A percentile compares a stretch with the other conserved stretches of the same genome.
Conservation (phyloP, 2,888 invertebrate genomes). For the Cosmia trapezina region DNA sequence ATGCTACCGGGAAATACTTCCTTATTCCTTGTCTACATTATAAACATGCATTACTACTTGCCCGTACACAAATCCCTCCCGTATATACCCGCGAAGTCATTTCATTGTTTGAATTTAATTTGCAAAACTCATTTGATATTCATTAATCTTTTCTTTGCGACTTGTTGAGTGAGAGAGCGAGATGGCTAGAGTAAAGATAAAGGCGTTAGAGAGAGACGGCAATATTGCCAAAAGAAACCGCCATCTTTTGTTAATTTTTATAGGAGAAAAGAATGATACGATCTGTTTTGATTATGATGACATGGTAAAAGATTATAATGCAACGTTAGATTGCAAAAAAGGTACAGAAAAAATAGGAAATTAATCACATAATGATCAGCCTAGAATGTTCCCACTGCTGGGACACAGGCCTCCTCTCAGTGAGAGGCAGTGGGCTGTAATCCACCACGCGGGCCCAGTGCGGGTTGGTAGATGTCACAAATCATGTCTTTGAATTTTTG, state of each 20-base stretch:
- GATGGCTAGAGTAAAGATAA: not conserved
- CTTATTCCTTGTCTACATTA: no score
- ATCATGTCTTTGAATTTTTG: no score
- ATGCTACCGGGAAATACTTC: no score
- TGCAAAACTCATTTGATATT: conserved; percentile 73
- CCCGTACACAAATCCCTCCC: not conserved
- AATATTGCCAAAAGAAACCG: not conserved
- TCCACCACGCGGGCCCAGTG: no score
- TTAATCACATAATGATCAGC: no score
- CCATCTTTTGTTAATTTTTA: not conserved
- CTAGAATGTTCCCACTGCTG: no score
- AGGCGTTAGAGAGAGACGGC: not conserved
- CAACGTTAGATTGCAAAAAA: not conserved
- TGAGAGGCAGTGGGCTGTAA: no score
- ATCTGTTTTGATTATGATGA: conserved; percentile 48
- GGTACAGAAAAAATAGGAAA: no score
- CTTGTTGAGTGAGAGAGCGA: conserved; percentile 60
- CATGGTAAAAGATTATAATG: not conserved
- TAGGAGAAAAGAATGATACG: not conserved
- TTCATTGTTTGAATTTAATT: conserved; percentile 75
- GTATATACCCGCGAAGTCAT: conserved; percentile 36
- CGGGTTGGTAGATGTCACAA: no score
- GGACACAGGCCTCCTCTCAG: no score
- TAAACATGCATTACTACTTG: no score
- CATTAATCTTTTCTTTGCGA: conserved; percentile 73